phyloP scores from a whole-genome alignment of 1,140 invertebrate genomes.

The Gryon sp. region DNA sequence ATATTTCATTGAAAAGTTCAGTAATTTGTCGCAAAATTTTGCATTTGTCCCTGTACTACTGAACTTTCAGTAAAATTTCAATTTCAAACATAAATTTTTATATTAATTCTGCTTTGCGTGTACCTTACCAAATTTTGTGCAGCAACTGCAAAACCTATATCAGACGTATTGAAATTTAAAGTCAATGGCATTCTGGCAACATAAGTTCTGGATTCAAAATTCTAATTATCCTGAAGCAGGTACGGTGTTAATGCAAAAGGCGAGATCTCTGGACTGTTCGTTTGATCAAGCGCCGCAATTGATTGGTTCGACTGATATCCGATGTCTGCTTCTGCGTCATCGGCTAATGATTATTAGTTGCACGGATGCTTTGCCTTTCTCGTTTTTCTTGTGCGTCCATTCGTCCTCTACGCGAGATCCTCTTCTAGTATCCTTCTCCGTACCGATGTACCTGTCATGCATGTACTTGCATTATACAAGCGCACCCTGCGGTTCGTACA shows the following conservation, averaged over 20 bases:
- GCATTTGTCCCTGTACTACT: no score
- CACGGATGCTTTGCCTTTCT: constrained; percentile 66
- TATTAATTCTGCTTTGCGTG: no score
- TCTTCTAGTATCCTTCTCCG: constrained; percentile 45
- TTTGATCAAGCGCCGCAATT: constrained; percentile 73
- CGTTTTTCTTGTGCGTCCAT: constrained; percentile 52
- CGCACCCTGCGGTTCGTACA: constrained; percentile 62
- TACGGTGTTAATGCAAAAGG: constrained; percentile 52
- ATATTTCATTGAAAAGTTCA: no score
- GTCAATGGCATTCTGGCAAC: constrained; percentile 8
- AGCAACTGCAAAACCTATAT: background rate
- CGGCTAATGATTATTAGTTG: constrained; percentile 74
- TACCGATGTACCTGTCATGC: constrained; percentile 65
- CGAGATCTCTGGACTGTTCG: constrained; percentile 58
- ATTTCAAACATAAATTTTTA: no score
- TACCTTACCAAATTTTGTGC: no score
- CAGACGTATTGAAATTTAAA: background rate
- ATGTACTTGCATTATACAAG: constrained; percentile 65
- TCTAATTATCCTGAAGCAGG: constrained; percentile 52
- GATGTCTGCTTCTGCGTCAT: constrained; percentile 71
- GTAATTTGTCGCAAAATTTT: no score
- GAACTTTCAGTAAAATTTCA: no score
- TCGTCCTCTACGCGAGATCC: constrained; percentile 41
- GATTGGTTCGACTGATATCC: constrained; percentile 72
- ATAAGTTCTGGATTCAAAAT: constrained; percentile 34